Evolutionary conservation across 2,888 invertebrate genomes (phyloP).

Genomic region (Abrostola tripartita): DNA sequence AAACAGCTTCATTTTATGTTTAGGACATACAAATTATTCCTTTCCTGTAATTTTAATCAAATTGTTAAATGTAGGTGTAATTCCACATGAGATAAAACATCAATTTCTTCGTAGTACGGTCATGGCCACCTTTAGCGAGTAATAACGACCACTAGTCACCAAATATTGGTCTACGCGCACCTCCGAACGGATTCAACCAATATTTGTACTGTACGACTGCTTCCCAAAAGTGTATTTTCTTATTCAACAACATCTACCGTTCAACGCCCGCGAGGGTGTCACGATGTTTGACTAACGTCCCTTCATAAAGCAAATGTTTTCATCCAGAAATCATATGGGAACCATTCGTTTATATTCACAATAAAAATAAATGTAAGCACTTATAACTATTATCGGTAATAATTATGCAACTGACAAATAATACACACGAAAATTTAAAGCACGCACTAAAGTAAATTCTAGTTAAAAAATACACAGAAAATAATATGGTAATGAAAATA

Average conservation of each 20-base stretch:
- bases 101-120: slow-evolving; percentile 12
- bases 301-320: slow-evolving; percentile 68
- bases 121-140: slow-evolving; percentile 70
- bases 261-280: slow-evolving; percentile 78
- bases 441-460: slow-evolving; percentile 26
- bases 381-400: neutral
- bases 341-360: slow-evolving; percentile 28
- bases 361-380: slow-evolving; percentile 8
- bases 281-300: slow-evolving; percentile 75
- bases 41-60: no score
- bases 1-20: slow-evolving; percentile 5
- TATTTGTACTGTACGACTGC: slow-evolving; percentile 83
- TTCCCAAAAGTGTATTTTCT: slow-evolving; percentile 85
- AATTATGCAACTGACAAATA: slow-evolving; percentile 9
- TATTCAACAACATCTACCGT: slow-evolving; percentile 83
- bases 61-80: no score
- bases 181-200: slow-evolving; percentile 83
- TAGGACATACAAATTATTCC: neutral
- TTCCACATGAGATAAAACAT: slow-evolving; percentile 18
- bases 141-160: slow-evolving; percentile 78
- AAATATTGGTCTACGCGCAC: slow-evolving; percentile 84
- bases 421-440: slow-evolving; percentile 3
- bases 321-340: slow-evolving; percentile 49
- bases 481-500: slow-evolving; percentile 35
- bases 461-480: slow-evolving; percentile 14